Evolutionary conservation across 2,113 vertebrate genomes (phyloP), one percentile per base, ranked within the genome.

Genomic region (Nesogale talazaci): DNA sequence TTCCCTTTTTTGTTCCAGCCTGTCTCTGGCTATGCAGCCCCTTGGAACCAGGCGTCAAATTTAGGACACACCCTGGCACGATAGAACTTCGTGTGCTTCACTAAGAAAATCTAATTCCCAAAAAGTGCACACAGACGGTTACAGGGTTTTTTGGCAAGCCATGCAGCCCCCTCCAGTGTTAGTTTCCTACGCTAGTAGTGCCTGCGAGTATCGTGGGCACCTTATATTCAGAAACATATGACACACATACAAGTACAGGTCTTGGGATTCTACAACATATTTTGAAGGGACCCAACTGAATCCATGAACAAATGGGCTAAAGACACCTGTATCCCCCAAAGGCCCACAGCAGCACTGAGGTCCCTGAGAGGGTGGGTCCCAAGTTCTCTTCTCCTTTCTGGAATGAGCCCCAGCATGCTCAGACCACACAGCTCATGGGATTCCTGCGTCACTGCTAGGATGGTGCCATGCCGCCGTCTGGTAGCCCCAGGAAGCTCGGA

Each of bases 401-500:
- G 36, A 56, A 61, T 2, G 20, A 65, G 63, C 29, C 63, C 27
- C 25, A 25, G 63, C 22, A 20, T 65, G 15, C 10, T 61, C 25
- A 65, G 63, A 65, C 63, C 63, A 65, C 63, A 65, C 63, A 27
- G 23, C 25, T 65, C 63, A 65, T 65, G n/a, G 3, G 31, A 77
- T 84, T 34, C 75, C 78, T 78, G 85, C 67, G 70, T 42, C 10
- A 31, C 56, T 78, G 46, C 20, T 12, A 46, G 20, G n/a, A 77
- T 17, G 85, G 31, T 46, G 29, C 5, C 52, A 79, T 83, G 16
- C 94, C 89, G 80, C 59, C 10, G 79, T 65, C 92, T 89, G 92
- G 31, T 11, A 69, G 69, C 56, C 86, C 74, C 87, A 29, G 31
- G 76, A 92, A 96, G 90, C 74, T 89, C 36, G 19, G 80, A 75